Base-by-base conservation (phyloP, 1,140 invertebrate genomes). In the Polypedilum pembai region DNA sequence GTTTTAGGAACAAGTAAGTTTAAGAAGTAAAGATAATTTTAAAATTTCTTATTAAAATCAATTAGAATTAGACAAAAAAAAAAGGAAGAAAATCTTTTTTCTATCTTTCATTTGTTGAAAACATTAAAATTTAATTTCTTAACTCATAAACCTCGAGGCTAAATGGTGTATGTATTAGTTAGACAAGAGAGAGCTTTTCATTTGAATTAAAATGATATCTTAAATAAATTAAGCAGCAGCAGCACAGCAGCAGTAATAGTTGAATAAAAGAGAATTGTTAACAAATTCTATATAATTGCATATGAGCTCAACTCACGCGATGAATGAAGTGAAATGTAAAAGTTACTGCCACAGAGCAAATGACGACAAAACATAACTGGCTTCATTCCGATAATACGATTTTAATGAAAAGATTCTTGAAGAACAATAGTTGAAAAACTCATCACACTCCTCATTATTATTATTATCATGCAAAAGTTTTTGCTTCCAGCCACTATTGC, bases 301-400 rank as follows among this genome's bases (percentile, higher is more conserved):
- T 45, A 15, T n/a, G 12, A 56, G 45, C 12, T 56, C 15, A 56
- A n/a, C 12, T 56, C 45, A 12, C 45, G 45, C 12, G 45, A 8
- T 33, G 41, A 45, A 45, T 33, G 24, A 33, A 33, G 24, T 33
- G 24, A 33, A 33, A 33, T 45, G 41, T 12, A 12, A 45, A 45
- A 12, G 41, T 15, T 45, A 12, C 12, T n/a, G 45, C 12, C 45
- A 56, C 12, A 56, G n/a, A 45, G 40, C 40, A 45, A 45, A 45
- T 1, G 41, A 56, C 12, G n/a, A 56, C 45, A n/a, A n/a, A 56
- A 56, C n/a, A 56, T 12, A 56, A 56, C 45, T 56, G 45, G 45
- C 45, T 56, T 56, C 45, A 56, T n/a, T 56, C 24, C n/a, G 45
- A 56, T 56, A 56, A 56, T 56, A 56, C 45, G n/a, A 56, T 56